These are phyloP conservation scores for Vidua chalybeata DNA, from an alignment of 2,113 vertebrate species.

Conservation along the genomic window DNA sequence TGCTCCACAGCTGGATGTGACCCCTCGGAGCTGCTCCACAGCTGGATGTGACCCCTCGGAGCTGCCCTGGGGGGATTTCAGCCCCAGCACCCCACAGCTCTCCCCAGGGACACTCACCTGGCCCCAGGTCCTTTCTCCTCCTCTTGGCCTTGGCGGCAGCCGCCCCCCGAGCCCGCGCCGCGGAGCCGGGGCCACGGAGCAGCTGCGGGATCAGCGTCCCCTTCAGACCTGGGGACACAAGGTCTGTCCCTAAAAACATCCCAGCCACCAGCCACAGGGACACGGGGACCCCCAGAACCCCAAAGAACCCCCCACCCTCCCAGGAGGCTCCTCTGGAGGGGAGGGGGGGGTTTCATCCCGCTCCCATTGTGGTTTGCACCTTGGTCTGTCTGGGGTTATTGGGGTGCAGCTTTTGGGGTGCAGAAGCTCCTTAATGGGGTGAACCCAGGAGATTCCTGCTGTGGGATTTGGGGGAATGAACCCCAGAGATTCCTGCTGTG, in stretches of 20 bases:
- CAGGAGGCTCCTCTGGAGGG: fast-evolving
- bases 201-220: constrained; percentile 42
- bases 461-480: too few species aligned
- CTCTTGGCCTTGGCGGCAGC: constrained; percentile 66
- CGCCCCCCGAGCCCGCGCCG: constrained; percentile 1
- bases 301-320: background rate
- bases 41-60: too few species aligned
- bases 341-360: fast-evolving
- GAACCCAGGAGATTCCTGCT: background rate
- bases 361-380: background rate
- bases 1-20: background rate
- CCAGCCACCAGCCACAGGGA: fast-evolving
- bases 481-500: too few species aligned
- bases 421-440: fast-evolving
- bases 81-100: background rate
- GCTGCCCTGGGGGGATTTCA: background rate
- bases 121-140: constrained; percentile 66
- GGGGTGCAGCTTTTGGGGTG: background rate
- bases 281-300: background rate
- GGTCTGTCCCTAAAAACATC: background rate
- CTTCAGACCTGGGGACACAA: constrained; percentile 65
- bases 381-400: fast-evolving
- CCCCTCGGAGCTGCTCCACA: background rate
- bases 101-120: constrained; percentile 43
- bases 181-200: constrained; percentile 32